A percentile compares a stretch with the other conserved stretches of the same genome.
phyloP scores from a whole-genome alignment of 2,113 vertebrate species.

The Clarias gariepinus region DNA sequence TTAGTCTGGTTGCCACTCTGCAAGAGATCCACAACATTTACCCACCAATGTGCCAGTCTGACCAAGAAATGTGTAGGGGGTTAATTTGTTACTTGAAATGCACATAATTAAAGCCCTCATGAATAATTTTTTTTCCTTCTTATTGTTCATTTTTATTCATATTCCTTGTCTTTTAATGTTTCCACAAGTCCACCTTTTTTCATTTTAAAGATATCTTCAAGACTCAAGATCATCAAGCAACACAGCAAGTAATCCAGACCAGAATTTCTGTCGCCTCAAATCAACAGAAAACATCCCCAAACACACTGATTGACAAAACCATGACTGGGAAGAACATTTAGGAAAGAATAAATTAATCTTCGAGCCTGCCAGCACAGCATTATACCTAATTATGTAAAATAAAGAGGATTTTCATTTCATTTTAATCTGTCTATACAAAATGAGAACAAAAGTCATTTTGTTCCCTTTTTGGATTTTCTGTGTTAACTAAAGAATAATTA shows the following conservation, averaged over 20 bases:
- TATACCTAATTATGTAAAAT: constrained; percentile 47
- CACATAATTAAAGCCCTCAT: constrained; percentile 62
- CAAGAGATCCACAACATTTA: constrained; percentile 61
- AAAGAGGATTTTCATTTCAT: constrained; percentile 33
- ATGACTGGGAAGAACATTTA: constrained; percentile 49
- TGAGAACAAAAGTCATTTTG: constrained; percentile 30
- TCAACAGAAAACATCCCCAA: constrained; percentile 52
- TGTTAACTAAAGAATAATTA: constrained; percentile 21
- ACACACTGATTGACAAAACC: constrained; percentile 44
- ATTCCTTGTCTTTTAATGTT: constrained; percentile 31
- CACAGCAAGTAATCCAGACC: constrained; percentile 31
- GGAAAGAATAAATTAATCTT: constrained; percentile 45
- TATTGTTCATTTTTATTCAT: constrained; percentile 28
- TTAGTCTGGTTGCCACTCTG: constrained; percentile 60
- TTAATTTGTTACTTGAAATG: constrained; percentile 32
- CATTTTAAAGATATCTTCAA: constrained; percentile 57
- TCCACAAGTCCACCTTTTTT: constrained; percentile 58
- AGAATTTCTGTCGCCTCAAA: constrained; percentile 43
- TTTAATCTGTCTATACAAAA: constrained; percentile 36
- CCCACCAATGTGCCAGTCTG: constrained; percentile 12
- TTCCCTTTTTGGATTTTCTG: constrained; percentile 20
- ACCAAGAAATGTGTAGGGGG: constrained; percentile 5
- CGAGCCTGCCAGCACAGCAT: constrained; percentile 29
- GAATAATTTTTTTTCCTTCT: constrained; percentile 40
- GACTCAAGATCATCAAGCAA: constrained; percentile 57